A percentile compares a stretch with the other conserved stretches of the same genome.
phyloP scores from a whole-genome alignment of 2,797 vertebrate genomes.

The Coluber constrictor region DNA sequence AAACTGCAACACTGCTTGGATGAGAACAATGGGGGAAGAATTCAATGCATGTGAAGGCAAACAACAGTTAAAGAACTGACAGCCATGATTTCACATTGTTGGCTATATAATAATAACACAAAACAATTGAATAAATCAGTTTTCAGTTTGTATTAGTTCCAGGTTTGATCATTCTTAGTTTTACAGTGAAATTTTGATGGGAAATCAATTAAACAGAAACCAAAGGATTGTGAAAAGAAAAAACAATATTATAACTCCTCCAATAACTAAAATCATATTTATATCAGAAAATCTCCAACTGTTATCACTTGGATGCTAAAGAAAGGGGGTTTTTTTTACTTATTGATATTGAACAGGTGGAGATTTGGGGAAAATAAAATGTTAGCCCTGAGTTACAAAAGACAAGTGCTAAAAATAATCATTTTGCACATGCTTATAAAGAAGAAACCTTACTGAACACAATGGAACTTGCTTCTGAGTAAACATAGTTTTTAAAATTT shows the following conservation, averaged over 20 bases:
- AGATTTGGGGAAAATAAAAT: conserved; percentile 33
- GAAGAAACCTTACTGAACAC: not conserved
- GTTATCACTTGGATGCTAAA: not conserved
- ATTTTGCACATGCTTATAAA: not conserved
- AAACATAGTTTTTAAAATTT: conserved; percentile 3
- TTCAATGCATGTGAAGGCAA: not conserved
- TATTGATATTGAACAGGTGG: not conserved
- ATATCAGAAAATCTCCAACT: not conserved
- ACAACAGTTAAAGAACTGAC: not conserved
- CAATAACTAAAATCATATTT: not conserved
- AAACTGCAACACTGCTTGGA: not conserved
- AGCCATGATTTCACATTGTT: not conserved
- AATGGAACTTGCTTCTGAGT: not conserved
- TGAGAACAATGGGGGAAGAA: not conserved
- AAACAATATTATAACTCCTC: not conserved
- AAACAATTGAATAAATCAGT: conserved; percentile 13
- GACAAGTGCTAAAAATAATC: conserved; percentile 33
- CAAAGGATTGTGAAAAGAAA: not conserved
- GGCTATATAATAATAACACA: not conserved
- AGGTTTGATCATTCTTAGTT: conserved; percentile 16
- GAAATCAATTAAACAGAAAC: not conserved
- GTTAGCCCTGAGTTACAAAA: conserved; percentile 20
- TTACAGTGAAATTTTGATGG: not conserved
- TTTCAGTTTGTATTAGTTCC: conserved; percentile 2
- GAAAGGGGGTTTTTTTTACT: not conserved